A percentile compares a stretch with the other conserved stretches of the same genome.
Conservation (phyloP, 2,888 invertebrate genomes). For the Micoletzkya japonica region DNA sequence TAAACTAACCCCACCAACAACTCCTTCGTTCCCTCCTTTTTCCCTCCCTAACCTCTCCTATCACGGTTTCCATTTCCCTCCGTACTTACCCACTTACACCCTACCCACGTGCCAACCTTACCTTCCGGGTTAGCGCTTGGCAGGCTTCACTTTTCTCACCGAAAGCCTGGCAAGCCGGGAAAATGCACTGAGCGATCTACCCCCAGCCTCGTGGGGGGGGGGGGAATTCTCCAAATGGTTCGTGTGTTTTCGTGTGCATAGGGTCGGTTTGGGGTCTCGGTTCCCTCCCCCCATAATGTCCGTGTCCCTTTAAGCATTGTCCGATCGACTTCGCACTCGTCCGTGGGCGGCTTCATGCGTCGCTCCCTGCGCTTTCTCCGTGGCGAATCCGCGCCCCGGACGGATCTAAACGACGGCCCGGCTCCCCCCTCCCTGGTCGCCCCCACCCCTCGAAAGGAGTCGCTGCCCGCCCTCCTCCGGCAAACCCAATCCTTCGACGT, state of each 20-base stretch:
- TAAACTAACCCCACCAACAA: background rate
- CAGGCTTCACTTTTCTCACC: too few species aligned
- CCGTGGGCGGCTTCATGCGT: conserved; percentile 22
- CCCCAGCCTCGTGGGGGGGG: too few species aligned
- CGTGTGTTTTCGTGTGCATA: too few species aligned
- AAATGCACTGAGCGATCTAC: too few species aligned
- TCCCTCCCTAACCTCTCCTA: background rate
- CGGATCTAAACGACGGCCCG: too few species aligned
- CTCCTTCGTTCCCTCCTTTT: background rate
- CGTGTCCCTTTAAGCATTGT: conserved; percentile 19
- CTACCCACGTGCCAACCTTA: too few species aligned
- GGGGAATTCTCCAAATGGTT: too few species aligned
- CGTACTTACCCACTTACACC: too few species aligned
- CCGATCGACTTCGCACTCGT: conserved; percentile 18
- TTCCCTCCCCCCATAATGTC: background rate
- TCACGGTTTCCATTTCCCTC: too few species aligned
- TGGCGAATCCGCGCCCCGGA: background rate
- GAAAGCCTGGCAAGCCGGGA: too few species aligned
- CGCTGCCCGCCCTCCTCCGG: background rate
- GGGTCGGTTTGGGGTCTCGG: background rate
- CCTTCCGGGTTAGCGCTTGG: too few species aligned
- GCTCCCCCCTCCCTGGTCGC: background rate
- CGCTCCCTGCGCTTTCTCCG: conserved; percentile 25
- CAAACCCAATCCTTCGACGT: conserved; percentile 14
- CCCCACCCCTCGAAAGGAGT: conserved; percentile 15